phyloP scores from a whole-genome alignment of 1,140 invertebrate species.

The Brachionus plicatilis region DNA sequence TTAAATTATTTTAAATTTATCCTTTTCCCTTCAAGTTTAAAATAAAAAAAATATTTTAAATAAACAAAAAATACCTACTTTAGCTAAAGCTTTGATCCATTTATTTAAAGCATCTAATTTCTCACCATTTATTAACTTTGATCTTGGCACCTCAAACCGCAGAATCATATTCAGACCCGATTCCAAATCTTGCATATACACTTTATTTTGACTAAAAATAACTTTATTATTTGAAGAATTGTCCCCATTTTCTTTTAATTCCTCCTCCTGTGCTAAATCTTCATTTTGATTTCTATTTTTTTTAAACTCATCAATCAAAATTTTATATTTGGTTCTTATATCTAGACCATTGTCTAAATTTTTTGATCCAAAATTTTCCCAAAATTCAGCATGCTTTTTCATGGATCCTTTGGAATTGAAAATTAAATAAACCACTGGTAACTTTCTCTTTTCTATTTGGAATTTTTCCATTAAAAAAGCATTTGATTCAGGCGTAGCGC shows the following conservation, averaged over 20 bases:
- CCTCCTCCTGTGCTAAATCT: background rate
- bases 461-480: background rate
- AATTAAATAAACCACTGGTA: slow-evolving; percentile 18
- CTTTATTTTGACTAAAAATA: background rate
- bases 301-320: background rate
- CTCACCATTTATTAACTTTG: background rate
- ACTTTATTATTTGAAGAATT: background rate
- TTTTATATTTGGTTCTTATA: background rate
- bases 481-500: background rate
- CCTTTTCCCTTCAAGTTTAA: background rate
- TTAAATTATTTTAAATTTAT: background rate
- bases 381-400: background rate
- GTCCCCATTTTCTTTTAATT: background rate
- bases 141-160: background rate
- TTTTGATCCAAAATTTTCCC: background rate
- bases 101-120: background rate
- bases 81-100: background rate
- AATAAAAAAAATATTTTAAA: background rate
- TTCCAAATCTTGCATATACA: slow-evolving; percentile 30
- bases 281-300: background rate
- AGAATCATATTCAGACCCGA: background rate
- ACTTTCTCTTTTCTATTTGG: background rate
- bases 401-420: background rate
- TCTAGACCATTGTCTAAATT: background rate
- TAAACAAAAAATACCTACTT: background rate